phyloP scores from a whole-genome alignment of 2,113 vertebrate species.

The Chionis minor region DNA sequence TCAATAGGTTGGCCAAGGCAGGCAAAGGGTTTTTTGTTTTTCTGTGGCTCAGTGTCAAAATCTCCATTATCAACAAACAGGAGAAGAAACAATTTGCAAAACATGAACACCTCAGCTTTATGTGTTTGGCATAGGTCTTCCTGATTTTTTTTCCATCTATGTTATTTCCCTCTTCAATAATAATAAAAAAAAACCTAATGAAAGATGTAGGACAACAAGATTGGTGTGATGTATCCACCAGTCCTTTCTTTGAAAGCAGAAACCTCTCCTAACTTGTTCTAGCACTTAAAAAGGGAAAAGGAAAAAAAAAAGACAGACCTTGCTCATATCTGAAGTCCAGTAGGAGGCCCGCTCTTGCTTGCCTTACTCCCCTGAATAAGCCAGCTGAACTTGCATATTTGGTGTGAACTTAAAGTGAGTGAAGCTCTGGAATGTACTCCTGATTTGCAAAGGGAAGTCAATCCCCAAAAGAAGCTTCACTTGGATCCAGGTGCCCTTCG shows the following conservation, averaged over 20 bases:
- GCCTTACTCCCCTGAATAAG: background rate
- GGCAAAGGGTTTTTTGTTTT: background rate
- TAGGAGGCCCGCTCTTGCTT: slow-evolving; percentile 16
- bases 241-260: background rate
- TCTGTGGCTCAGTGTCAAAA: slow-evolving; percentile 42
- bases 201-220: background rate
- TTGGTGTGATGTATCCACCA: background rate
- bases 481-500: slow-evolving; percentile 23
- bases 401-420: slow-evolving; percentile 21
- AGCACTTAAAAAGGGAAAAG: background rate
- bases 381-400: slow-evolving; percentile 19
- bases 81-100: slow-evolving; percentile 36
- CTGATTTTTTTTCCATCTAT: background rate
- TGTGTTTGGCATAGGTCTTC: background rate
- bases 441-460: slow-evolving; percentile 32
- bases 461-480: background rate
- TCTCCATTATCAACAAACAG: background rate
- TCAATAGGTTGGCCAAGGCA: slow-evolving; percentile 23
- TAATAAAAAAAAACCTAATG: background rate
- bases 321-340: background rate
- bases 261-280: background rate
- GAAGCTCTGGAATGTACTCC: slow-evolving; percentile 41
- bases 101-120: background rate
- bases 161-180: background rate
- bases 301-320: background rate